A percentile compares a stretch with the other conserved stretches of the same genome.
These are phyloP conservation scores for Oreochromis grahami DNA, from an alignment of 2,797 vertebrate species.

Conservation along the genomic window DNA sequence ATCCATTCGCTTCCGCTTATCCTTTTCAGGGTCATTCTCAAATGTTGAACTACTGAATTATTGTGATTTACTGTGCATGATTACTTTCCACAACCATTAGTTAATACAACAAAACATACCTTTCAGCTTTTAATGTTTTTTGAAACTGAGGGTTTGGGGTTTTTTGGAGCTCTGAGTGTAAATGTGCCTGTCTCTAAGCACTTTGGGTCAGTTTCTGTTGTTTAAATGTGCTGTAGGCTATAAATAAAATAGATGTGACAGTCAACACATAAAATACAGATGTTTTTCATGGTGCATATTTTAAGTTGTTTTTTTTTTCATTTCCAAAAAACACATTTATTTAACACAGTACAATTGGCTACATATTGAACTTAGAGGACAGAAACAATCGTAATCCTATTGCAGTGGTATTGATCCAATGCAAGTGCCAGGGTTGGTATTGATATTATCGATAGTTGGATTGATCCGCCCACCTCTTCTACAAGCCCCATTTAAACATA, in stretches of 20 bases:
- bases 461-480: background rate
- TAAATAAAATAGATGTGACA: background rate
- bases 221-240: background rate
- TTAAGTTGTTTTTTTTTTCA: background rate
- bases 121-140: background rate
- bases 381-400: background rate
- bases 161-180: background rate
- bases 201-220: background rate
- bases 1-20: no score
- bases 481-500: background rate
- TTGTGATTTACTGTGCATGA: background rate
- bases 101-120: background rate
- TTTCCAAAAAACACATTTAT: background rate
- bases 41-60: background rate
- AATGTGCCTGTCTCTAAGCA: background rate
- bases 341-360: background rate
- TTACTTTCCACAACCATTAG: background rate
- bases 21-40: no score
- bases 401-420: background rate
- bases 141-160: rapidly evolving
- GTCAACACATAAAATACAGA: background rate
- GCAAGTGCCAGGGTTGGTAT: background rate
- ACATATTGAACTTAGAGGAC: background rate
- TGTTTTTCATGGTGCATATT: background rate
- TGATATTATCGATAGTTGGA: background rate